phyloP scores from a whole-genome alignment of 2,113 vertebrate genomes.

The Thamnophis sirtalis region DNA sequence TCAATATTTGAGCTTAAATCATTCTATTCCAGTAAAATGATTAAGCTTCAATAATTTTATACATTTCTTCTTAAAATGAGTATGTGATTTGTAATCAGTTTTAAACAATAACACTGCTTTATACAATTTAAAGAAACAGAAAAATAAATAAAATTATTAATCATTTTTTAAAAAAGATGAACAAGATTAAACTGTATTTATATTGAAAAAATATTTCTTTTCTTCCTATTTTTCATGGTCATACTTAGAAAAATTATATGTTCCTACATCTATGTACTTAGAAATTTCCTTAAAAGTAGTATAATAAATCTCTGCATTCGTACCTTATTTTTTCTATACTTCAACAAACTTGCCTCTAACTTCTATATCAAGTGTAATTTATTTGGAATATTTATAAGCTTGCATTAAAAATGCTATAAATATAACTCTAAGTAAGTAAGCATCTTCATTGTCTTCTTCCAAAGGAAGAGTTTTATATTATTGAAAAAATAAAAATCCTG shows the following conservation, averaged over 20 bases:
- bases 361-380: background rate
- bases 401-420: background rate
- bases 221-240: background rate
- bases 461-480: background rate
- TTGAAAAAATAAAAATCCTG: background rate
- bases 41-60: conserved; percentile 4
- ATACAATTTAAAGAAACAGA: conserved; percentile 8
- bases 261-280: background rate
- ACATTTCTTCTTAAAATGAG: background rate
- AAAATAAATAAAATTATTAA: background rate
- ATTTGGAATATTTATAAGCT: background rate
- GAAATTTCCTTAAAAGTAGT: background rate
- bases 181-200: background rate
- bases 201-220: background rate
- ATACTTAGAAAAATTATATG: background rate
- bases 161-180: background rate
- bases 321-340: background rate
- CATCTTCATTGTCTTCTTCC: background rate
- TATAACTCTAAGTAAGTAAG: background rate
- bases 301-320: background rate
- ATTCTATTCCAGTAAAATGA: conserved; percentile 24
- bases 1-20: conserved; percentile 12
- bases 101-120: background rate
- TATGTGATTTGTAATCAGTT: background rate
- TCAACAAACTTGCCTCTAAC: background rate